Percentiles rank a stretch among this genome's conserved stretches.
Evolutionary conservation across 2,888 invertebrate species (phyloP).

Genomic region (Drosophila gaucha): DNA sequence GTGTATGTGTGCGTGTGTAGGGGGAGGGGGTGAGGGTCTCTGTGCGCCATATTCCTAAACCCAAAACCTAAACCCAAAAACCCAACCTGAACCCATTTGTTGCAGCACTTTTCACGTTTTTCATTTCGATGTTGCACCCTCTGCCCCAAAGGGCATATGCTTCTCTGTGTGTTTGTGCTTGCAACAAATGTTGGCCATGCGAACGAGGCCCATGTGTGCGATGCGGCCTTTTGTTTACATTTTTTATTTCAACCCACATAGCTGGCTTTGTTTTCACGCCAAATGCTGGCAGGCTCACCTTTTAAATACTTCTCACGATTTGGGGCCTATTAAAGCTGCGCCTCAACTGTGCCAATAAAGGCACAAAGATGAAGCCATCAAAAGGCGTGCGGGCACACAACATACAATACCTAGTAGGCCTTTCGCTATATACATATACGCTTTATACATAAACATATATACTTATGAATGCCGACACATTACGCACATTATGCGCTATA

Average conservation of each 20-base stretch:
- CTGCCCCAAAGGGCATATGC: constrained; percentile 13
- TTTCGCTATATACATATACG: not conserved
- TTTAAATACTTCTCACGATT: constrained; percentile 62
- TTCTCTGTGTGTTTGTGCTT: constrained; percentile 12
- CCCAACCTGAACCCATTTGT: constrained; percentile 63
- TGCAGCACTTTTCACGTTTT: constrained; percentile 78
- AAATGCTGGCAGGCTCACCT: constrained; percentile 53
- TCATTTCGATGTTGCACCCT: constrained; percentile 54
- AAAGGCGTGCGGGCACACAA: constrained; percentile 47
- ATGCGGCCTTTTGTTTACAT: constrained; percentile 75
- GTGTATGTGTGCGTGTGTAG: constrained; percentile 1
- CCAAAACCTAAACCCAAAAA: constrained; percentile 42
- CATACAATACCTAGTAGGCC: not conserved
- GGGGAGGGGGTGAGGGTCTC: not conserved
- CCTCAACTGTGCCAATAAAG: constrained; percentile 47
- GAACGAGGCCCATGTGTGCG: constrained; percentile 67
- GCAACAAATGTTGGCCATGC: constrained; percentile 59
- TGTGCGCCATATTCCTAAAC: not conserved
- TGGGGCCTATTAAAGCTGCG: constrained; percentile 46
- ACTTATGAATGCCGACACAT: constrained; percentile 31
- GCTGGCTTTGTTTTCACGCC: constrained; percentile 54
- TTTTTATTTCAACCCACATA: constrained; percentile 75
- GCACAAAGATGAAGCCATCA: constrained; percentile 58
- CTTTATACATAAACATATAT: not conserved
- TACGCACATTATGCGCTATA: constrained; percentile 65